Evolutionary conservation across 2,888 invertebrate genomes (phyloP).

Genomic region (Eilema caniola): DNA sequence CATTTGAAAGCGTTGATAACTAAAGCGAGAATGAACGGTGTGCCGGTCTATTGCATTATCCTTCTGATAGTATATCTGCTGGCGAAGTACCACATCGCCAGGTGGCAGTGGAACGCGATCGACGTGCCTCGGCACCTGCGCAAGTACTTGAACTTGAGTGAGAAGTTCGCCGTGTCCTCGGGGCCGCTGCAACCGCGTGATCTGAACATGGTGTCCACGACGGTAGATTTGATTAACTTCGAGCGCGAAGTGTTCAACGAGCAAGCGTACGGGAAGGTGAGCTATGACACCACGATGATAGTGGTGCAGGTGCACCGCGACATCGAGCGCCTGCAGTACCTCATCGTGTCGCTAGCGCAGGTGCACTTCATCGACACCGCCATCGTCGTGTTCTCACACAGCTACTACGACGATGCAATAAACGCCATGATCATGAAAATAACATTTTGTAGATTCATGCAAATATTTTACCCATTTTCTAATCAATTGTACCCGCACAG

Average conservation of each 20-base stretch:
- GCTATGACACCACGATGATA: slow-evolving; percentile 47
- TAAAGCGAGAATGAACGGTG: slow-evolving; percentile 26
- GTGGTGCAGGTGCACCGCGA: slow-evolving; percentile 57
- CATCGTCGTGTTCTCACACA: slow-evolving; percentile 68
- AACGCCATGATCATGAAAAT: slow-evolving; percentile 57
- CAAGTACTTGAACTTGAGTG: slow-evolving; percentile 36
- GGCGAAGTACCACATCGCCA: slow-evolving; percentile 13
- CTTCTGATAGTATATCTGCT: slow-evolving; percentile 30
- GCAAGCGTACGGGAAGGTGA: slow-evolving; percentile 42
- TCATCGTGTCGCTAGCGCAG: slow-evolving; percentile 59
- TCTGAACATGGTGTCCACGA: slow-evolving; percentile 29
- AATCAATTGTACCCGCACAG: slow-evolving; percentile 59
- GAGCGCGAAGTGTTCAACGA: slow-evolving; percentile 48
- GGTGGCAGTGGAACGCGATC: neutral
- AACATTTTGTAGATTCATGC: slow-evolving; percentile 65
- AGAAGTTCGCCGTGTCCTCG: slow-evolving; percentile 17
- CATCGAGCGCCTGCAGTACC: slow-evolving; percentile 54
- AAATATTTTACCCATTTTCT: slow-evolving; percentile 67
- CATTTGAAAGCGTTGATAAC: slow-evolving; percentile 13
- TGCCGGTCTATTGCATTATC: slow-evolving; percentile 41
- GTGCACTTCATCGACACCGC: slow-evolving; percentile 53
- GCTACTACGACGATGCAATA: slow-evolving; percentile 56
- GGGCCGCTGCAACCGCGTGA: slow-evolving; percentile 19
- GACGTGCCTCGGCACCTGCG: slow-evolving; percentile 31
- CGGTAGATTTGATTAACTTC: slow-evolving; percentile 48